These are phyloP conservation scores for Scotopteryx bipunctaria DNA, from an alignment of 2,888 invertebrate genomes.

Conservation along the genomic window DNA sequence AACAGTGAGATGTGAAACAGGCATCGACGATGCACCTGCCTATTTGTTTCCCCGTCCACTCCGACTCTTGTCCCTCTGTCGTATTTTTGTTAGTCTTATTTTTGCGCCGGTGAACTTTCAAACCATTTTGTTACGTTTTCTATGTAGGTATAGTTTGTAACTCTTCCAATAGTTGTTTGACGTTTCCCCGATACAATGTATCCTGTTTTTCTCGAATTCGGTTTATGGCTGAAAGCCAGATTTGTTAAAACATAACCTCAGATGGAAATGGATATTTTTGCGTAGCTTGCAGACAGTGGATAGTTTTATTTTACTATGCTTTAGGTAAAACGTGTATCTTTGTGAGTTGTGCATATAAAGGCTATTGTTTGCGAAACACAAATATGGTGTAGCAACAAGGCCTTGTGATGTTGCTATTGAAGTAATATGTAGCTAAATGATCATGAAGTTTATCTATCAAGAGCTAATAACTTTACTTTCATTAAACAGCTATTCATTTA, in stretches of 20 bases:
- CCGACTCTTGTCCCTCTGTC: slow-evolving; percentile 42
- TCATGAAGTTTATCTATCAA: too few relatives aligned
- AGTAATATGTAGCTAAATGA: too few relatives aligned
- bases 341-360: too few relatives aligned
- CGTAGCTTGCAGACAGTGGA: background rate
- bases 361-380: too few relatives aligned
- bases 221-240: slow-evolving; percentile 21
- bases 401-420: too few relatives aligned
- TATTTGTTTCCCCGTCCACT: slow-evolving; percentile 42
- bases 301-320: background rate
- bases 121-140: slow-evolving; percentile 37
- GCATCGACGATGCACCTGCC: slow-evolving; percentile 28
- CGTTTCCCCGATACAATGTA: slow-evolving; percentile 27
- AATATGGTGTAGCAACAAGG: too few relatives aligned
- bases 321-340: too few relatives aligned
- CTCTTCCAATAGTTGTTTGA: slow-evolving; percentile 35
- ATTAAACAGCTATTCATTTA: too few relatives aligned
- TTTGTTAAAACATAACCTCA: slow-evolving; percentile 10
- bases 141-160: slow-evolving; percentile 30
- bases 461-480: too few relatives aligned
- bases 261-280: slow-evolving; percentile 1
- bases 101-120: slow-evolving; percentile 36
- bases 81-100: slow-evolving; percentile 39
- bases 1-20: slow-evolving; percentile 38
- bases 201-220: slow-evolving; percentile 17